Evolutionary conservation across 2,113 vertebrate genomes (phyloP), one percentile per base, ranked within the genome.

Genomic region (Podiceps cristatus): DNA sequence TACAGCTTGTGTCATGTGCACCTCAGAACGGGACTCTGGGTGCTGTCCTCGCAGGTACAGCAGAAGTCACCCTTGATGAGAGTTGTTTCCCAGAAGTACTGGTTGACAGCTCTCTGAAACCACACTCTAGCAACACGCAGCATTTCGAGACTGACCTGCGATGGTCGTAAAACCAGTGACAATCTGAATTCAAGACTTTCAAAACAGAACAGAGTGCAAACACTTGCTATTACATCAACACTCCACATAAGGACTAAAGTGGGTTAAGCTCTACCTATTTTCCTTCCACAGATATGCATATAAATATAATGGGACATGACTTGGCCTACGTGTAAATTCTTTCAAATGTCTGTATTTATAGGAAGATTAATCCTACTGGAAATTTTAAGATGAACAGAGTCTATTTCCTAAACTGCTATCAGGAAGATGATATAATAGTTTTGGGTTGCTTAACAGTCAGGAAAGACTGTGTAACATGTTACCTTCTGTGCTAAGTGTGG

Each of bases 321-420:
- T 35, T 22, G 5, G 4, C 1, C 0, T 9, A 56, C 11, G 55
- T 68, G 40, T 60, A 12, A 73, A 73, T 25, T 45, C n/a, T 80
- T 77, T 11, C 56, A 63, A 58, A 59, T 17, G 7, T 28, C 37
- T 67, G 9, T 28, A 55, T 53, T 78, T 52, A 56, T 1, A 91
- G 22, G 9, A 87, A 62, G 40, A 13, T 47, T 52, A 87, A 86
- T 50, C 24, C 8, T 10, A 31, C 29, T 29, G 23, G 72, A 78
- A 59, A 29, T 55, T 47, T 58, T 74, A 72, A 67, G 23, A 74
- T 4, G 49, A 29, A 9, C 13, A 63, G 9, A 52, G 33, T 37
- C 16, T 60, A 77, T 83, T 80, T 72, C 24, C 73, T 94, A 33
- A 93, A 64, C 7, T 44, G 44, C 31, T 31, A 67, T 2, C 12